Conservation (phyloP, 2,797 vertebrate species). For the Labeo calbasu region DNA sequence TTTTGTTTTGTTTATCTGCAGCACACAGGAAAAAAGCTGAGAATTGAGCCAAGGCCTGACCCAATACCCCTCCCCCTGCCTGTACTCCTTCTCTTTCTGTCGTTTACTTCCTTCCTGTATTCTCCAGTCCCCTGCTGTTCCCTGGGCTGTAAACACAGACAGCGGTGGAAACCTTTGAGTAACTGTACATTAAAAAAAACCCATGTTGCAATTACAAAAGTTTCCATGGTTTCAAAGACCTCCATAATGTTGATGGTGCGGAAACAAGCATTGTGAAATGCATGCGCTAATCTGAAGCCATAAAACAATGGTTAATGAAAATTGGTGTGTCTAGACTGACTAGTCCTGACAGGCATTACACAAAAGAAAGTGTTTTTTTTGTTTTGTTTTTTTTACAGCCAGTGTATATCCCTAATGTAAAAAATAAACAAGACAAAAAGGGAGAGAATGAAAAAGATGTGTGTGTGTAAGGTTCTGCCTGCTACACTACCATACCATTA, state of each 20-base stretch:
- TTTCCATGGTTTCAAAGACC: constrained; percentile 15
- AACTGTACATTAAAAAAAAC: constrained; percentile 6
- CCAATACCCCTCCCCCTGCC: constrained; percentile 54
- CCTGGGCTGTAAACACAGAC: constrained; percentile 42
- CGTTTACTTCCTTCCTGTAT: constrained; percentile 61
- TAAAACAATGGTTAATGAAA: constrained; percentile 17
- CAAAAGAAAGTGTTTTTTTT: neutral
- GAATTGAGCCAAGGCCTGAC: constrained; percentile 48
- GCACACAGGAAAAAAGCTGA: constrained; percentile 47
- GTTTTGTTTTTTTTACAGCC: neutral
- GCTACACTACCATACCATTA: neutral
- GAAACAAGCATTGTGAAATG: constrained; percentile 13
- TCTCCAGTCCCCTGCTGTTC: constrained; percentile 59
- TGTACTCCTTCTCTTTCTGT: constrained; percentile 39
- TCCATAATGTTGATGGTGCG: constrained; percentile 4
- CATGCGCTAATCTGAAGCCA: neutral
- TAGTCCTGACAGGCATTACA: constrained; percentile 21
- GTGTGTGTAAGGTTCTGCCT: neutral
- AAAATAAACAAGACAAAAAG: constrained; percentile 31
- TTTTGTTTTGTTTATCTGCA: constrained; percentile 59
- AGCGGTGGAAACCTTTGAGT: constrained; percentile 43
- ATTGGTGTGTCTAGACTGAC: constrained; percentile 11
- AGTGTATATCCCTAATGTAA: constrained; percentile 24
- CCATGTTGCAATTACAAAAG: neutral
- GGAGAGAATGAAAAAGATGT: neutral